Base-by-base conservation (phyloP, 2,888 invertebrate genomes). In the Meiosimyza decipiens region DNA sequence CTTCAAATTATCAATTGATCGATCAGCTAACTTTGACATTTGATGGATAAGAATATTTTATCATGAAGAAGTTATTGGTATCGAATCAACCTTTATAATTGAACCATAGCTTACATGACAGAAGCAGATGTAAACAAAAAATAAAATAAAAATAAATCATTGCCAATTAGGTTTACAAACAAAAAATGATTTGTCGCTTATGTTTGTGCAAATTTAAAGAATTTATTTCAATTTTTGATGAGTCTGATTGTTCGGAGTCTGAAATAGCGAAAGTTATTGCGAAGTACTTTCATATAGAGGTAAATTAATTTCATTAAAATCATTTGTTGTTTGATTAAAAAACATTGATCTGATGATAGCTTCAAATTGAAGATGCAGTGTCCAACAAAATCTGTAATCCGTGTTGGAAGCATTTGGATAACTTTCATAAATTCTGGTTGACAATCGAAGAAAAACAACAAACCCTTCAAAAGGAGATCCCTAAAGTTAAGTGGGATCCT, bases 381-480 rank as follows among this genome's bases (percentile, higher is more conserved):
- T 75, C 75, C 9, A 73, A 57, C 9, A 71, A 70, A 71, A 75
- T 79, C 72, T 79, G 79, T 63, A 73, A 75, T 63, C 47, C 73
- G 13, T 79, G 79, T 63, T 78, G 73, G 70, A 71, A 74, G 57
- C 74, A 74, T 65, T 77, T 77, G 60, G 73, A 74, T 13, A 76
- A 76, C 49, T 78, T 79, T 49, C 75, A 79, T 51, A 74, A 74
- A 28, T 79, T 77, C 68, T 77, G 75, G 4, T 59, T 75, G n/a
- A 60, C 71, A 51, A 72, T 79, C n/a, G 77, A 75, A 11, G 73
- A 77, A 49, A 77, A 75, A 49, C 78, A 79, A 71, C 74, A 76
- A 54, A 64, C 71, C 11, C 55, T 76, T 13, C 40, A 40, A 40
- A 40, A 40, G 4, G 40, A 40, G 9, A 9, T 9, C 9, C 40